Evolutionary conservation across 2,797 vertebrate species (phyloP).

Genomic region (Phoeniculus purpureus): DNA sequence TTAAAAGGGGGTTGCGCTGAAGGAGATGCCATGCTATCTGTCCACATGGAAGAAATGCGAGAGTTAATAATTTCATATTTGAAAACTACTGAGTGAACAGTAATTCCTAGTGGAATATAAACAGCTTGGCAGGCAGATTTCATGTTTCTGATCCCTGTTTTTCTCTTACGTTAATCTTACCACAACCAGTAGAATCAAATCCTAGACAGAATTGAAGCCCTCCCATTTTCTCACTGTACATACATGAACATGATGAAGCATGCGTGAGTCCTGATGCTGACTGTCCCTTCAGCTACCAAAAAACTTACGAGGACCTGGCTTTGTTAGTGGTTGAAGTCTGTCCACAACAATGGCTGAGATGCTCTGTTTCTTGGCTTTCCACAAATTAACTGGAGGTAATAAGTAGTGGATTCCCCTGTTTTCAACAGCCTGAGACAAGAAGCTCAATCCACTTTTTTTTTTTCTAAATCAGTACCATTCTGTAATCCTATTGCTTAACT

Average conservation of each 20-base stretch:
- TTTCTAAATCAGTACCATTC: background rate
- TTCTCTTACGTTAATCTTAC: constrained; percentile 12
- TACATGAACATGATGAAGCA: background rate
- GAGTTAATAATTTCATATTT: background rate
- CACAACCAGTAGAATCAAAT: constrained; percentile 18
- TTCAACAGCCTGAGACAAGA: background rate
- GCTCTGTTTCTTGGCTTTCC: background rate
- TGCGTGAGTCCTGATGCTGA: background rate
- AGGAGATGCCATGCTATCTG: background rate
- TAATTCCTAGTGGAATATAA: constrained; percentile 25
- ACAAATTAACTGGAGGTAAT: background rate
- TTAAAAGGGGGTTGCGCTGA: background rate
- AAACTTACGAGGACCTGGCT: background rate
- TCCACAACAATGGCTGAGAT: background rate
- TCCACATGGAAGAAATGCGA: background rate
- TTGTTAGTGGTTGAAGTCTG: background rate
- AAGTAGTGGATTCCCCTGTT: background rate
- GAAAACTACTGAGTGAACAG: background rate
- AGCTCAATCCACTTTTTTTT: background rate
- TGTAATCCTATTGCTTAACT: background rate
- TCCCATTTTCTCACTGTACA: background rate
- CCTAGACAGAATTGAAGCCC: background rate
- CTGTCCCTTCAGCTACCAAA: background rate
- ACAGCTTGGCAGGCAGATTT: constrained; percentile 19
- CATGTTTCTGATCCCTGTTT: background rate